Base-by-base conservation (phyloP, 2,113 vertebrate genomes). In the Podarcis raffonei region DNA sequence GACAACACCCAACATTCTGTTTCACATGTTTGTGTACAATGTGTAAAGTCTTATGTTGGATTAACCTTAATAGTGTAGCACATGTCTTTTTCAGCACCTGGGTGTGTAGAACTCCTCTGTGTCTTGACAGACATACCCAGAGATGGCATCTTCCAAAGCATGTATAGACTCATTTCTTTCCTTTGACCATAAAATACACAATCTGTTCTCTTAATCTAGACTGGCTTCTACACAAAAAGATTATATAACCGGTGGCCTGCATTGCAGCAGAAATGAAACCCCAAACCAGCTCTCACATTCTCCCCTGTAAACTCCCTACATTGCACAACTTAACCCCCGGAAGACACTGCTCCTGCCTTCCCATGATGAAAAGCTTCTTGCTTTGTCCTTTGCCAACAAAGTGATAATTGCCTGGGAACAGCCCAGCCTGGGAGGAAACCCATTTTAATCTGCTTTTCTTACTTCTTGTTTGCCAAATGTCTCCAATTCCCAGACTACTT, bases 381-480 rank as follows among this genome's bases (percentile, higher is more conserved):
- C 48, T 23, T 15, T 13, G 5, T 75, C 42, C 78, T n/a, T 74
- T 32, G 53, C 53, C 80, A 74, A n/a, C 53, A 62, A 62, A 75
- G 6, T 74, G 5, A 62, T 42, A 87, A 81, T 87, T 74, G 78
- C 30, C 48, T 87, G 32, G 53, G 79, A 87, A 74, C 66, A 57
- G 66, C n/a, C 4, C 42, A 90, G 91, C 91, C 86, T 94, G 91
- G 87, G 89, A 94, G 92, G 53, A 0, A 42, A 78, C 7, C 5
- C 65, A 77, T 57, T 90, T 87, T 66, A 32, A 69, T 80, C 76
- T 68, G 15, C 65, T 89, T 90, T 91, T 89, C 85, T 6, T 1
- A 85, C 76, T 71, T 91, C 18, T 62, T 20, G 18, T 79, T 80
- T 69, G 75, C 76, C 16, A 0, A 42, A 79, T 82, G 88, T 71